Conservation (phyloP, 2,113 vertebrate genomes). For the Phodopus roborovskii region DNA sequence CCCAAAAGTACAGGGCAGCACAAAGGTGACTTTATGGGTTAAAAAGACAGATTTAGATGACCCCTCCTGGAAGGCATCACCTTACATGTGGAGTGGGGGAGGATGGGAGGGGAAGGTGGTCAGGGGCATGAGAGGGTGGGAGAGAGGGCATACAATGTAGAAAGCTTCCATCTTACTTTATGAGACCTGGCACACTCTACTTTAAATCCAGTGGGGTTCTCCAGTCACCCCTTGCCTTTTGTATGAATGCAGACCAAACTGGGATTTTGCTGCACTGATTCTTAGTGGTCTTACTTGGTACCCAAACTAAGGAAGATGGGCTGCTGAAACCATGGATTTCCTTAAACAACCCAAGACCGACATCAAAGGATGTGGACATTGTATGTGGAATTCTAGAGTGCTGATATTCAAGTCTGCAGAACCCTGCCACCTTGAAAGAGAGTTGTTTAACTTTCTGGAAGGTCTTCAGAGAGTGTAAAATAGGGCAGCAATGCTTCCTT, state of each 20-base stretch:
- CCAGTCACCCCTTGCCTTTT: not conserved
- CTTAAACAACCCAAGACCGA: not conserved
- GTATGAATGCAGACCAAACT: not conserved
- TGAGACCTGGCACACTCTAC: not conserved
- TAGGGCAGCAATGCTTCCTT: not conserved
- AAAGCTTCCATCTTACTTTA: not conserved
- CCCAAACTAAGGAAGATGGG: not conserved
- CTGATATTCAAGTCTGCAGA: not conserved
- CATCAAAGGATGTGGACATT: not conserved
- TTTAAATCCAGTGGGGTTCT: not conserved
- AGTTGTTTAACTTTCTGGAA: not conserved
- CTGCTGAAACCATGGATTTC: not conserved
- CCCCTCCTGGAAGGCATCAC: too few species aligned
- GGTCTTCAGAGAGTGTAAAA: not conserved
- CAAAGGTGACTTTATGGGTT: not conserved
- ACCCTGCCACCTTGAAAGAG: not conserved
- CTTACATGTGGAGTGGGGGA: too few species aligned
- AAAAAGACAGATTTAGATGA: too few species aligned
- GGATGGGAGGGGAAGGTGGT: too few species aligned
- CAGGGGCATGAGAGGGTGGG: too few species aligned
- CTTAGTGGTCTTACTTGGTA: conserved; percentile 7
- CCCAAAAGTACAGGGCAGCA: not conserved
- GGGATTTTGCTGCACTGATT: not conserved
- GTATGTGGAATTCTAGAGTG: not conserved
- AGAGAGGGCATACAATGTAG: not conserved